Evolutionary conservation across 2,797 vertebrate species (phyloP).

Genomic region (Malacoraja senta): DNA sequence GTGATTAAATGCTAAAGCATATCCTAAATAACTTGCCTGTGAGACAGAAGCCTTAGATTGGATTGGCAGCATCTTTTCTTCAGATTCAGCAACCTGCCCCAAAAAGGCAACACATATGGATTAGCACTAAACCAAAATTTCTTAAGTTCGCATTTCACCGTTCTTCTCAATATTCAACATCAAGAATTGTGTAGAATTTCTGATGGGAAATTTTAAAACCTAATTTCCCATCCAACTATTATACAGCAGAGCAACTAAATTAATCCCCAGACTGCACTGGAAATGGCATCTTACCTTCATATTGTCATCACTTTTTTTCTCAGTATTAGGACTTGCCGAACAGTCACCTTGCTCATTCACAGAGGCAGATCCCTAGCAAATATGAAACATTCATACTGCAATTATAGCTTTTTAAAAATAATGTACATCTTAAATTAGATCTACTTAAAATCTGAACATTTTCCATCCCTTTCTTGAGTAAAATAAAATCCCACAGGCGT

Average conservation of each 20-base stretch:
- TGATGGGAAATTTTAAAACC: background rate
- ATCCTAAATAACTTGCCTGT: conserved; percentile 58
- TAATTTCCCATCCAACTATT: background rate
- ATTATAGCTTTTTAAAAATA: background rate
- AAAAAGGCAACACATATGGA: background rate
- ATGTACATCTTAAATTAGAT: background rate
- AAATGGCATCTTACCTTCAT: conserved; percentile 54
- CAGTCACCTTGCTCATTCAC: conserved; percentile 57
- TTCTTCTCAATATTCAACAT: background rate
- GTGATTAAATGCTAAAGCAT: conserved; percentile 19
- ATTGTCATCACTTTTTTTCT: conserved; percentile 58
- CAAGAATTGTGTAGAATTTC: background rate
- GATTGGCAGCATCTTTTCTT: conserved; percentile 58
- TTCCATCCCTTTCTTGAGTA: too few species aligned
- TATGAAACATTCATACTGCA: conserved; percentile 31
- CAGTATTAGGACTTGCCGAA: conserved; percentile 45
- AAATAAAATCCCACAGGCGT: too few species aligned
- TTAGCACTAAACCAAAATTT: too few species aligned
- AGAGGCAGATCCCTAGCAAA: conserved; percentile 59
- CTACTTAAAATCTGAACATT: too few species aligned
- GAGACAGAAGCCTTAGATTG: conserved; percentile 57
- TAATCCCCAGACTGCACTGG: background rate
- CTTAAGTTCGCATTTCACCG: background rate
- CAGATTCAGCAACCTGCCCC: conserved; percentile 62
- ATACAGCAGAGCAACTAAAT: background rate